phyloP scores from a whole-genome alignment of 2,888 invertebrate species.

The Mesorhabditis belari region DNA sequence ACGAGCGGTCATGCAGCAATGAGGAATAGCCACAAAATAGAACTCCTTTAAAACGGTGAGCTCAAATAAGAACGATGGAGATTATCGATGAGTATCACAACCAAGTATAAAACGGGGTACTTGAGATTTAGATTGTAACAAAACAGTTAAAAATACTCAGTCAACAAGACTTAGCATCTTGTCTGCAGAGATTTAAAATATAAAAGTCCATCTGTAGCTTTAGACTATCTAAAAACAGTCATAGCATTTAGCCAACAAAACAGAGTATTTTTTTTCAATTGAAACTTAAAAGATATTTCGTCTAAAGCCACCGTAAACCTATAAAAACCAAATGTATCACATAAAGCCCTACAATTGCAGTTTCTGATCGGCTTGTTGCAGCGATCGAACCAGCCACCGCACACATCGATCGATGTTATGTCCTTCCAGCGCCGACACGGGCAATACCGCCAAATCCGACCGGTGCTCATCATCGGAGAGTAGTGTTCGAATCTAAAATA shows the following conservation, averaged over 20 bases:
- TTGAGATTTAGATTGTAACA: too few species aligned
- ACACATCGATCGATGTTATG: slow-evolving; percentile 43
- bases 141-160: too few species aligned
- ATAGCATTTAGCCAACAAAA: too few species aligned
- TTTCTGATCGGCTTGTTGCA: slow-evolving; percentile 5
- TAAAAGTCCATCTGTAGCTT: too few species aligned
- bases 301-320: background rate
- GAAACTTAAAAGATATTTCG: background rate
- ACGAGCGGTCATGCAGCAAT: background rate
- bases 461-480: slow-evolving; percentile 32
- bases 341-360: background rate
- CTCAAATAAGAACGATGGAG: too few species aligned
- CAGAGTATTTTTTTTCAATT: background rate
- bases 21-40: background rate
- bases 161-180: too few species aligned
- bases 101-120: too few species aligned
- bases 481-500: slow-evolving; percentile 27
- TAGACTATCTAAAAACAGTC: too few species aligned
- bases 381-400: slow-evolving; percentile 34
- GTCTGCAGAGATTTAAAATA: too few species aligned
- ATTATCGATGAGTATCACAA: too few species aligned
- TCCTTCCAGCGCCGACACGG: slow-evolving; percentile 44
- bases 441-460: slow-evolving; percentile 43
- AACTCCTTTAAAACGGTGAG: background rate
- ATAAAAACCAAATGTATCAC: background rate